Conservation (phyloP, 2,888 invertebrate species). For the Apotomis betuletana region DNA sequence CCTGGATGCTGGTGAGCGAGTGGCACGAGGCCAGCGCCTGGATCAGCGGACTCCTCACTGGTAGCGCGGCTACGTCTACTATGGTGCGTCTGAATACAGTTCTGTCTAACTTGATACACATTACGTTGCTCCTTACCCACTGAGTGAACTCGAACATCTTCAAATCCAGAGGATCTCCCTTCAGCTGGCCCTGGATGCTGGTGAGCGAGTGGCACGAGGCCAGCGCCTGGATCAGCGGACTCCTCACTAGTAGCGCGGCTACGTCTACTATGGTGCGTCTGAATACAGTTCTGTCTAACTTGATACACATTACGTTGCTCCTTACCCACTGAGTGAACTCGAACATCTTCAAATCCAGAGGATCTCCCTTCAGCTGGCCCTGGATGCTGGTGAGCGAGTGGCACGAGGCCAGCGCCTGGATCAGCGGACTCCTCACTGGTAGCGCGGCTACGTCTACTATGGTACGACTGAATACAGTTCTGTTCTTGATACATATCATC, state of each 20-base stretch:
- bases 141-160: slow-evolving; percentile 95
- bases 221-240: slow-evolving; percentile 87
- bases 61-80: slow-evolving; percentile 76
- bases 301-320: too few relatives aligned
- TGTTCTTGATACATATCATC: too few relatives aligned
- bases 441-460: slow-evolving; percentile 80
- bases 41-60: slow-evolving; percentile 80
- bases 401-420: slow-evolving; percentile 91
- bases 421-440: slow-evolving; percentile 77
- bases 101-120: too few relatives aligned
- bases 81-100: slow-evolving; percentile 63
- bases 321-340: slow-evolving; percentile 91
- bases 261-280: slow-evolving; percentile 80
- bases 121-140: slow-evolving; percentile 83
- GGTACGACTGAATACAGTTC: slow-evolving; percentile 55
- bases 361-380: slow-evolving; percentile 91
- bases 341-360: slow-evolving; percentile 95
- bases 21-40: slow-evolving; percentile 92
- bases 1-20: slow-evolving; percentile 91
- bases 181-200: slow-evolving; percentile 89
- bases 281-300: too few relatives aligned
- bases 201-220: slow-evolving; percentile 93
- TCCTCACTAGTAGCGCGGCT: slow-evolving; percentile 66
- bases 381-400: slow-evolving; percentile 93
- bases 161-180: slow-evolving; percentile 94